Evolutionary conservation across 35 echinoderm and acorn worm genomes (phyloP), one percentile per base, ranked within the genome.

Genomic region (Acanthaster planci): DNA sequence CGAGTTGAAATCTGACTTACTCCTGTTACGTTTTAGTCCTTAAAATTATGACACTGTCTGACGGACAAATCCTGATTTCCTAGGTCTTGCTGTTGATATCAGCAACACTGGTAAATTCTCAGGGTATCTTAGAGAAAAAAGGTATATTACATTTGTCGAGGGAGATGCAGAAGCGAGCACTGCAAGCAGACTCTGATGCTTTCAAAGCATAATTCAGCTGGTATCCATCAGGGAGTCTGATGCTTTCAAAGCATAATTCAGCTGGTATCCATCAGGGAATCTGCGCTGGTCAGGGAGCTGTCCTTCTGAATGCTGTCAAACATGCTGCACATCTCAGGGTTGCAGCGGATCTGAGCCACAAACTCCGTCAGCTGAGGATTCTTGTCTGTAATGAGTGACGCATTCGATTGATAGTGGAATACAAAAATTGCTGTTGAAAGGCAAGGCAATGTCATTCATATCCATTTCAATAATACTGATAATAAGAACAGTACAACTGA

Each of bases 221-320:
- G 95, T 98, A 77, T 98, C 95, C 95, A 98, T 98, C 8, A 98
- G 52, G 31, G 95, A 91, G 53, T 18, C 8, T 59, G 27, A 59
- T 59, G 16, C 7, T 59, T 47, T 47, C 4, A 47, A 47, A 47
- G 42, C 42, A n/a, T 59, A 26, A 80, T 83, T 81, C 90, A 98
- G 67, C 57, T 98, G 8, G 95, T 98, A 77, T 98, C 95, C 95
- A 98, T 98, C 8, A 98, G 52, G 31, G 95, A 91, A 67, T 98
- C 95, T 19, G 52, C 76, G 77, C 88, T 88, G 40, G 78, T 89
- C 19, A 89, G 82, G 7, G 95, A 51, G 14, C 88, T 88, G 47
- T 98, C 95, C 60, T 98, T 98, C 85, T 98, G 95, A 76, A 98
- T 91, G 60, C 92, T 90, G 32, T 98, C 95, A 84, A 94, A 98